phyloP scores from a whole-genome alignment of 2,113 vertebrate species.

The Bubalus kerabau region DNA sequence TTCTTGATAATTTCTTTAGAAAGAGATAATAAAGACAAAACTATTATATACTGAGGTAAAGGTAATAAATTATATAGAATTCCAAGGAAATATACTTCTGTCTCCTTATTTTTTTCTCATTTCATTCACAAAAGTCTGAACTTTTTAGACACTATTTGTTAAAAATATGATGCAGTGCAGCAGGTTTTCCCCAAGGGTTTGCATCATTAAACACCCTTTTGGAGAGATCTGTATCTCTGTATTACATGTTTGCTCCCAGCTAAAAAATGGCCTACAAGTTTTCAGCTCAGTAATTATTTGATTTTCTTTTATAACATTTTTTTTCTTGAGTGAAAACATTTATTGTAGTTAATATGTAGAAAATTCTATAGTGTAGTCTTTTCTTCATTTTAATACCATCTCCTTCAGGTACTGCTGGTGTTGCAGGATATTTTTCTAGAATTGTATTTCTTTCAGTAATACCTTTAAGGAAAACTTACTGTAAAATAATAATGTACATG shows the following conservation, averaged over 20 bases:
- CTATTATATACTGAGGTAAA: not conserved
- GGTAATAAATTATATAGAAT: not conserved
- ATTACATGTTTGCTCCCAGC: slow-evolving; percentile 25
- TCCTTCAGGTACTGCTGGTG: slow-evolving; percentile 1
- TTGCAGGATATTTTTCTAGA: not conserved
- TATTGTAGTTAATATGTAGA: not conserved
- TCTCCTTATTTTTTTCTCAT: not conserved
- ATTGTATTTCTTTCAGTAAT: slow-evolving; percentile 5
- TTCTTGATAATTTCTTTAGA: not conserved
- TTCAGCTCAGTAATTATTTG: slow-evolving; percentile 53
- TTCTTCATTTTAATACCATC: slow-evolving; percentile 2
- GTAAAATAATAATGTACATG: slow-evolving; percentile 17
- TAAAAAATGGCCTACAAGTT: slow-evolving; percentile 22
- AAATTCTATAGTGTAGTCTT: not conserved
- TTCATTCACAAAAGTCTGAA: not conserved
- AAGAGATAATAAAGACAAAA: not conserved
- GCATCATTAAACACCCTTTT: not conserved
- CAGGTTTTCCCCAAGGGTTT: not conserved
- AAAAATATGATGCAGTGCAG: not conserved
- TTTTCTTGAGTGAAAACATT: slow-evolving; percentile 34
- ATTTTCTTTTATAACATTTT: slow-evolving; percentile 36
- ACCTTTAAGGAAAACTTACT: not conserved
- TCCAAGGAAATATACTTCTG: not conserved
- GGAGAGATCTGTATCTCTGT: slow-evolving; percentile 19
- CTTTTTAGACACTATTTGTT: not conserved